Percentiles rank a stretch among this genome's conserved stretches.
phyloP scores from a whole-genome alignment of 2,888 invertebrate genomes.

The Drosophila rellima region DNA sequence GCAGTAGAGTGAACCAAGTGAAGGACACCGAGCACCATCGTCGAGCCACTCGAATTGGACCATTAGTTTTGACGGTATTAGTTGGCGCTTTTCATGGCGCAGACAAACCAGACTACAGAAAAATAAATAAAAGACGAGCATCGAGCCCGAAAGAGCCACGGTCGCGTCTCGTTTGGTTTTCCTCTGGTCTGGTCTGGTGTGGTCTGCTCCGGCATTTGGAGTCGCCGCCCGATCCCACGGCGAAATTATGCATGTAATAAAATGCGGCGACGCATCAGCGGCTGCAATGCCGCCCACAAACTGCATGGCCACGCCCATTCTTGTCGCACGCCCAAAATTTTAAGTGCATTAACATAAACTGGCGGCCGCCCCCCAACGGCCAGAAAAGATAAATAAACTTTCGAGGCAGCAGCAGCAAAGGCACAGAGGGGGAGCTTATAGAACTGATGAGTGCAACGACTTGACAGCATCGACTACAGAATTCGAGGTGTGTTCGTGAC shows the following conservation, averaged over 20 bases:
- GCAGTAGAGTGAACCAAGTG: slow-evolving; percentile 21
- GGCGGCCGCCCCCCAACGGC: slow-evolving; percentile 38
- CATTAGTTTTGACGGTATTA: slow-evolving; percentile 85
- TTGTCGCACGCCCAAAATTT: slow-evolving; percentile 68
- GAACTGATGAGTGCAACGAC: slow-evolving; percentile 85
- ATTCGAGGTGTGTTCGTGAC: slow-evolving; percentile 20
- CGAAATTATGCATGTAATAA: slow-evolving; percentile 85
- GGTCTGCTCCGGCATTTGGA: slow-evolving; percentile 14
- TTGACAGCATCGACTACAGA: slow-evolving; percentile 54
- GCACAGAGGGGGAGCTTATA: not conserved
- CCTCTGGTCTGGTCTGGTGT: slow-evolving; percentile 13
- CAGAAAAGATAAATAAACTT: slow-evolving; percentile 80
- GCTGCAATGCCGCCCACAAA: slow-evolving; percentile 51
- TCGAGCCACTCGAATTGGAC: slow-evolving; percentile 83
- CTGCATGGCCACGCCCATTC: slow-evolving; percentile 58
- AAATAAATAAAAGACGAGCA: slow-evolving; percentile 78
- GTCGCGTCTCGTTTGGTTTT: slow-evolving; percentile 3
- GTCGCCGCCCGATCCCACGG: slow-evolving; percentile 65
- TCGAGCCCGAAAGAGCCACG: slow-evolving; percentile 39
- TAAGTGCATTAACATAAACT: slow-evolving; percentile 84
- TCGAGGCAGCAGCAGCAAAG: slow-evolving; percentile 20
- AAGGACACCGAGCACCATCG: slow-evolving; percentile 33
- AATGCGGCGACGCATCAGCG: slow-evolving; percentile 76
- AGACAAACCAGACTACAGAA: slow-evolving; percentile 47
- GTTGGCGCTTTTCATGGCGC: slow-evolving; percentile 75